These are phyloP conservation scores for Cerceris ruficornis DNA, from an alignment of 2,888 invertebrate species.

Conservation along the genomic window DNA sequence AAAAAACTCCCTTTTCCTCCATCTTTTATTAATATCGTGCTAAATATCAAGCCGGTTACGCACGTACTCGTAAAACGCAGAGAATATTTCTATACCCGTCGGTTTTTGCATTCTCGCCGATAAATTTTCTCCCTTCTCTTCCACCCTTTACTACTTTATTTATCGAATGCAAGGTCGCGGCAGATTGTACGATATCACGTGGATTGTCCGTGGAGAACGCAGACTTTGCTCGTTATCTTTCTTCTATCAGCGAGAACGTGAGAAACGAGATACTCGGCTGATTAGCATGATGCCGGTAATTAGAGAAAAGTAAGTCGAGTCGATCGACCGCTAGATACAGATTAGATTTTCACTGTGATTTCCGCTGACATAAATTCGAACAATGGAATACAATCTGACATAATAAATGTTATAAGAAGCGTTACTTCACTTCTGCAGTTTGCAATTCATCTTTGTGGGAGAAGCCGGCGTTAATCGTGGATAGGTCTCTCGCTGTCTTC, in stretches of 20 bases:
- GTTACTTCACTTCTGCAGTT: background rate
- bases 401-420: background rate
- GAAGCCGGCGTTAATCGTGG: too few relatives aligned
- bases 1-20: too few relatives aligned
- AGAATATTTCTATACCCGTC: constrained; percentile 25
- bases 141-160: constrained; percentile 40
- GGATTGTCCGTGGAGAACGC: constrained; percentile 24
- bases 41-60: background rate
- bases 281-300: constrained; percentile 42
- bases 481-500: too few relatives aligned
- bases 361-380: constrained; percentile 37
- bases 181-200: constrained; percentile 18
- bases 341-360: constrained; percentile 16
- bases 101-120: constrained; percentile 14
- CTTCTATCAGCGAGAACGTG: constrained; percentile 48
- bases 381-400: constrained; percentile 32
- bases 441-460: too few relatives aligned
- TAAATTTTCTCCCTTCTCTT: constrained; percentile 38
- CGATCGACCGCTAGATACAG: constrained; percentile 37
- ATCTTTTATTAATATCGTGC: too few relatives aligned
- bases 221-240: constrained; percentile 28
- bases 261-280: constrained; percentile 45
- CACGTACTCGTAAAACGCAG: constrained; percentile 14
- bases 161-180: constrained; percentile 38
- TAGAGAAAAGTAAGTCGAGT: constrained; percentile 48